Evolutionary conservation across 1,140 invertebrate species (phyloP).

Genomic region (Trichonephila clavata): DNA sequence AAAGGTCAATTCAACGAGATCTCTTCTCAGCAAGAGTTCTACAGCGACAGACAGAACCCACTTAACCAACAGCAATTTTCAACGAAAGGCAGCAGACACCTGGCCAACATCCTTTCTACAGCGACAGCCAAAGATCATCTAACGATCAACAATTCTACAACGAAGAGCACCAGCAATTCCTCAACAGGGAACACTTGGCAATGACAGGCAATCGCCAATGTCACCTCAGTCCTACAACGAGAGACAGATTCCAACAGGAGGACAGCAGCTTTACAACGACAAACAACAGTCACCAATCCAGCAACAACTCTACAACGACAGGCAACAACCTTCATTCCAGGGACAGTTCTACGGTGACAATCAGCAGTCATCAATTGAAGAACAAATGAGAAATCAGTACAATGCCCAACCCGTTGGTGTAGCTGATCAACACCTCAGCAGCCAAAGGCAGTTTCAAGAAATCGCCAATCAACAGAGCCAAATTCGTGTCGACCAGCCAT

Average conservation of each 20-base stretch:
- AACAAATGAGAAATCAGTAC: not conserved
- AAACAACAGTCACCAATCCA: not conserved
- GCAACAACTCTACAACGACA: not conserved
- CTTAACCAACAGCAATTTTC: conserved; percentile 6
- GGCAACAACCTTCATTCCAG: not conserved
- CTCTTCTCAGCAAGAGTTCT: not conserved
- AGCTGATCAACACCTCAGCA: not conserved
- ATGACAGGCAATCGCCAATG: not conserved
- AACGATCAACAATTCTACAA: conserved; percentile 37
- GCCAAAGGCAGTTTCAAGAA: not conserved
- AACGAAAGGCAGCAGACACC: not conserved
- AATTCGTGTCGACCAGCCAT: not conserved
- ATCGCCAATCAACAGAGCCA: not conserved
- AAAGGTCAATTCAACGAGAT: not conserved
- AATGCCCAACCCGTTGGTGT: not conserved
- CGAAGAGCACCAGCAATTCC: not conserved
- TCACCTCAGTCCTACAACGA: not conserved
- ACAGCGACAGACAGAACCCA: not conserved
- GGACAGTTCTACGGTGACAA: not conserved
- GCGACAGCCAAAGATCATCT: not conserved
- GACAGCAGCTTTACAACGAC: not conserved
- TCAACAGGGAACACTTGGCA: not conserved
- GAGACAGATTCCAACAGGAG: not conserved
- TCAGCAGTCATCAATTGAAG: not conserved
- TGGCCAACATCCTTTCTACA: not conserved